Conservation (phyloP, 1,140 invertebrate species). For the Popillia japonica region DNA sequence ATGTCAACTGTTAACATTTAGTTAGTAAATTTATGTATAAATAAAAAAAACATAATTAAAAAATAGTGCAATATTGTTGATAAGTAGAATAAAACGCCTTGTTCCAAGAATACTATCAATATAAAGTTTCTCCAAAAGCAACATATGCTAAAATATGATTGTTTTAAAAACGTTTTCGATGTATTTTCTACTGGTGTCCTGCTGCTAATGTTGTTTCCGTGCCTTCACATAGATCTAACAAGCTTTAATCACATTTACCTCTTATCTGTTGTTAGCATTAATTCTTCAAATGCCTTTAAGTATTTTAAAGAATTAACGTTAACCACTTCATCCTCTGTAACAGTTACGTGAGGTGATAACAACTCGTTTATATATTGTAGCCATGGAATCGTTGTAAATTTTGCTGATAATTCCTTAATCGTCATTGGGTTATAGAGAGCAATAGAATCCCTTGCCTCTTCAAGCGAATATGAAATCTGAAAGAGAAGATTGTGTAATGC, state of each 20-base stretch:
- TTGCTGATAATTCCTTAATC: conserved; percentile 63
- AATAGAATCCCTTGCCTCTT: conserved; percentile 22
- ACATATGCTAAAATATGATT: too few relatives aligned
- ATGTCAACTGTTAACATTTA: background rate
- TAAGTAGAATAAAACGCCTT: too few relatives aligned
- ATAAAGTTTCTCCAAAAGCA: too few relatives aligned
- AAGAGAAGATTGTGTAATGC: background rate
- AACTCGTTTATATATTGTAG: conserved; percentile 64
- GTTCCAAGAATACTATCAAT: too few relatives aligned
- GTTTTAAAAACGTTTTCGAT: too few relatives aligned
- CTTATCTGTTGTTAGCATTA: conserved; percentile 23
- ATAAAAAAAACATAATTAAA: too few relatives aligned
- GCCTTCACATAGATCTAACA: too few relatives aligned
- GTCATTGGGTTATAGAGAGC: conserved; percentile 71
- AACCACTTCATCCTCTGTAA: conserved; percentile 26
- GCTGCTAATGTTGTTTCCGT: too few relatives aligned
- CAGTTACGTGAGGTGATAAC: background rate
- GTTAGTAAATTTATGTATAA: too few relatives aligned
- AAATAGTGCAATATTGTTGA: too few relatives aligned
- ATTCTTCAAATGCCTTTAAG: conserved; percentile 16
- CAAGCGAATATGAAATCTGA: conserved; percentile 22
- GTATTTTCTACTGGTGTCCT: too few relatives aligned
- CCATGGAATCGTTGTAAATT: conserved; percentile 66
- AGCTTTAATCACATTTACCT: conserved; percentile 9
- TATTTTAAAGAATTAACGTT: conserved; percentile 26